Evolutionary conservation across 2,113 vertebrate species (phyloP), one percentile per base, ranked within the genome.

Genomic region (Trinectes maculatus): DNA sequence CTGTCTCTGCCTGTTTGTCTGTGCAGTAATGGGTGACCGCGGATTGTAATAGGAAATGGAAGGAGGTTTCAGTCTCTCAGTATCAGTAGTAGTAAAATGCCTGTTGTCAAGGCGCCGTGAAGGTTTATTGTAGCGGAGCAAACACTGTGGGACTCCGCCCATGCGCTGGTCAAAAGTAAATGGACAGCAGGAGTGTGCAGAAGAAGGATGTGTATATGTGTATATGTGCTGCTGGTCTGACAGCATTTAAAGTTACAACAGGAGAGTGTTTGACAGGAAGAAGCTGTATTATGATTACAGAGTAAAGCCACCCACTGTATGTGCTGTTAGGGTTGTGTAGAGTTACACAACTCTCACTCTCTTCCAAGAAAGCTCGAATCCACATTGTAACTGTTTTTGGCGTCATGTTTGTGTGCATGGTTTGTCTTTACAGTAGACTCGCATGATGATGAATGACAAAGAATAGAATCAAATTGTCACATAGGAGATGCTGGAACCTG

Each of bases 21-120:
- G 11, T 62, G 43, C 64, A 59, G 82, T 84, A 85, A 83, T 79
- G 79, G 51, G 83, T 84, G 76, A 87, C 86, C 68, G 43, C 64
- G 63, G 73, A 13, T 62, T 55, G 69, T 13, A 1, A 37, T 46
- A 34, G 77, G 28, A 40, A 65, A 71, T 31, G 26, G 58, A 55
- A 33, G 34, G 58, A 28, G 11, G 60, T 33, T n/a, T 34, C 28
- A 0, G 59, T 49, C 28, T 29, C 29, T 40, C 9, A 10, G 62
- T 43, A 25, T 21, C 31, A 5, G 25, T 48, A 3, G 65, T 65
- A 25, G 59, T 69, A n/a, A 64, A 72, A n/a, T 4, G 47, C 6
- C 59, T 73, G 72, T 66, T 74, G 74, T 69, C 21, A 61, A 8
- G 75, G 58, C 28, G 1, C 39, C 3, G 31, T 24, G 58, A 29